Evolutionary conservation across 2,888 invertebrate species (phyloP).

Genomic region (Plebejus argus): DNA sequence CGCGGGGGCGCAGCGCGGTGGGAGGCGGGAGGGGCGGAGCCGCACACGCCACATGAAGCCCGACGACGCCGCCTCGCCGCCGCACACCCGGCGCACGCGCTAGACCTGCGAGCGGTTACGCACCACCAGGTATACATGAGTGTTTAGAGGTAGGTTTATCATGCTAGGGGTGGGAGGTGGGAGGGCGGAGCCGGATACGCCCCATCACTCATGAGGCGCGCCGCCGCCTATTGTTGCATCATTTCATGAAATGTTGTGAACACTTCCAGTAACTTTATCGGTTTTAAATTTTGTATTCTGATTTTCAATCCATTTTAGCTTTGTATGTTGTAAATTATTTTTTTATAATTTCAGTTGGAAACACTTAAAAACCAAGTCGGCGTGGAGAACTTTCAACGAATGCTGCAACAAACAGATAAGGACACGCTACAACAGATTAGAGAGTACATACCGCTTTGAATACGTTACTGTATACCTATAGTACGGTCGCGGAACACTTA

Average conservation of each 20-base stretch:
- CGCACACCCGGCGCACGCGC: constrained; percentile 90
- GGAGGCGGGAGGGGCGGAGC: constrained; percentile 46
- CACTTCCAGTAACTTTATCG: too few species aligned
- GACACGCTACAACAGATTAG: constrained; percentile 87
- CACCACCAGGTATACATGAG: constrained; percentile 83
- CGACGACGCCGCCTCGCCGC: constrained; percentile 85
- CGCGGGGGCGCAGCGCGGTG: constrained; percentile 65
- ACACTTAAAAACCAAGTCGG: constrained; percentile 88
- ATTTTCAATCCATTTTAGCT: too few species aligned
- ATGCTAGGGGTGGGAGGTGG: not conserved
- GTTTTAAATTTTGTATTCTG: too few species aligned
- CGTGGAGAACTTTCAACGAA: constrained; percentile 85
- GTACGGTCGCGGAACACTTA: not conserved
- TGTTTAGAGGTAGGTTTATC: too few species aligned
- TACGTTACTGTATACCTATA: constrained; percentile 19
- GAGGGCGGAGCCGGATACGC: constrained; percentile 55
- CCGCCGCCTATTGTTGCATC: constrained; percentile 78
- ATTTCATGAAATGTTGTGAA: too few species aligned
- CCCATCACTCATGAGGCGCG: constrained; percentile 89
- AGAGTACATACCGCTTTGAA: constrained; percentile 79
- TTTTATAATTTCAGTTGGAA: constrained; percentile 78
- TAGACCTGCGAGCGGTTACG: constrained; percentile 86
- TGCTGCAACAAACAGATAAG: constrained; percentile 86
- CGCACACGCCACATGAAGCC: constrained; percentile 84
- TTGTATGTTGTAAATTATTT: not conserved